Conservation (phyloP, 2,797 vertebrate genomes). For the Crocidura indochinensis region DNA sequence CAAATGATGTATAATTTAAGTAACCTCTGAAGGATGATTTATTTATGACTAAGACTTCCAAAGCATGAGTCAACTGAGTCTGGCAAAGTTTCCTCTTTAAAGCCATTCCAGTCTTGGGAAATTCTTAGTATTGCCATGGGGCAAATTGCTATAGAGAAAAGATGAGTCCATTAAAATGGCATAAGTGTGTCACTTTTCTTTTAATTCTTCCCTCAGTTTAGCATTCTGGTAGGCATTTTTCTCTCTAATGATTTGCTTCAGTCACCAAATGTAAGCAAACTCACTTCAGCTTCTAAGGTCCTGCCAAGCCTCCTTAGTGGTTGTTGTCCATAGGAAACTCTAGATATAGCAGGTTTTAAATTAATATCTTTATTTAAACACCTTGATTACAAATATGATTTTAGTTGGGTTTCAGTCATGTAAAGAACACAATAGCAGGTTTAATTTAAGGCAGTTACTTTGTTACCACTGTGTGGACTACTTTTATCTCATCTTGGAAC, state of each 20-base stretch:
- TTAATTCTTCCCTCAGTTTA: conserved; percentile 19
- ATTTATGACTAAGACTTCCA: conserved; percentile 78
- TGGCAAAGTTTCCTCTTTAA: conserved; percentile 61
- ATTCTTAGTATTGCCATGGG: conserved; percentile 53
- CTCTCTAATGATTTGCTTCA: conserved; percentile 64
- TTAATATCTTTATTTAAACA: no score
- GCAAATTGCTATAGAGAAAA: conserved; percentile 53
- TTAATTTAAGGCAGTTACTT: conserved; percentile 58
- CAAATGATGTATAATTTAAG: conserved; percentile 78
- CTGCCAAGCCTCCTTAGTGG: background rate
- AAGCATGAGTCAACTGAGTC: conserved; percentile 56
- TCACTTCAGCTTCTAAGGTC: conserved; percentile 40
- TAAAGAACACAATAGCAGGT: background rate
- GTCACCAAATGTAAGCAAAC: conserved; percentile 10
- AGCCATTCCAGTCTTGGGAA: conserved; percentile 52
- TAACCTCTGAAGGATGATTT: conserved; percentile 69
- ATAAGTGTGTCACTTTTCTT: conserved; percentile 14
- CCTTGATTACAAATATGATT: no score
- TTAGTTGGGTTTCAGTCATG: no score
- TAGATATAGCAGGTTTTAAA: conserved; percentile 4
- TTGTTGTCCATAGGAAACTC: background rate
- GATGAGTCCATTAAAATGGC: conserved; percentile 28
- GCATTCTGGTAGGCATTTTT: conserved; percentile 25
- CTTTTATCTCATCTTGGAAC: conserved; percentile 17
- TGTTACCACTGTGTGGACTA: background rate